phyloP scores from a whole-genome alignment of 2,888 invertebrate species.

The Pterostichus niger region DNA sequence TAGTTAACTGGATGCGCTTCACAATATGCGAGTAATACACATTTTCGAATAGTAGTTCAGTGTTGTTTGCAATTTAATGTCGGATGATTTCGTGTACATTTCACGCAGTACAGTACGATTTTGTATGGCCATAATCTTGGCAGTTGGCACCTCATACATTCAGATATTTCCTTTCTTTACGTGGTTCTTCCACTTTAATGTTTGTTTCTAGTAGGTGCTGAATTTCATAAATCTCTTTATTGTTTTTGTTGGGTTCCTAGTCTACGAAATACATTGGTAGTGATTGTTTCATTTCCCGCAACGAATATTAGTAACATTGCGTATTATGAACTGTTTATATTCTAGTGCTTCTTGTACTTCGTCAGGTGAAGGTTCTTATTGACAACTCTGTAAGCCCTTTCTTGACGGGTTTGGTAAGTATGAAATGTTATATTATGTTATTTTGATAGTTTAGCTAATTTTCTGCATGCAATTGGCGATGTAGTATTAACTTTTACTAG shows the following conservation, averaged over 20 bases:
- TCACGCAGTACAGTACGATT: conserved; percentile 69
- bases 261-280: conserved; percentile 67
- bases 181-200: conserved; percentile 67
- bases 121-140: conserved; percentile 70
- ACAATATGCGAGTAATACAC: too few relatives aligned
- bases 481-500: not conserved
- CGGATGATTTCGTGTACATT: too few relatives aligned
- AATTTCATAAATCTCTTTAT: conserved; percentile 67
- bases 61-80: too few relatives aligned
- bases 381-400: conserved; percentile 65
- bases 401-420: conserved; percentile 67
- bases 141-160: conserved; percentile 69
- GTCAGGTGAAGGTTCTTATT: conserved; percentile 67
- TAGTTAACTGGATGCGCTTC: too few relatives aligned
- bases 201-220: conserved; percentile 49
- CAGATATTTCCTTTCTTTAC: conserved; percentile 56
- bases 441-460: conserved; percentile 52
- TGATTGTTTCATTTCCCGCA: conserved; percentile 67
- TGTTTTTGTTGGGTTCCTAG: conserved; percentile 67
- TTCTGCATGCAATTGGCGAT: not conserved
- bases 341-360: conserved; percentile 52
- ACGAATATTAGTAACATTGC: conserved; percentile 68
- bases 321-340: conserved; percentile 66
- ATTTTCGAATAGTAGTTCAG: too few relatives aligned
- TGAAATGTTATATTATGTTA: conserved; percentile 63